Base-by-base conservation (phyloP, 2,888 invertebrate species). In the Pristionchus mayeri region DNA sequence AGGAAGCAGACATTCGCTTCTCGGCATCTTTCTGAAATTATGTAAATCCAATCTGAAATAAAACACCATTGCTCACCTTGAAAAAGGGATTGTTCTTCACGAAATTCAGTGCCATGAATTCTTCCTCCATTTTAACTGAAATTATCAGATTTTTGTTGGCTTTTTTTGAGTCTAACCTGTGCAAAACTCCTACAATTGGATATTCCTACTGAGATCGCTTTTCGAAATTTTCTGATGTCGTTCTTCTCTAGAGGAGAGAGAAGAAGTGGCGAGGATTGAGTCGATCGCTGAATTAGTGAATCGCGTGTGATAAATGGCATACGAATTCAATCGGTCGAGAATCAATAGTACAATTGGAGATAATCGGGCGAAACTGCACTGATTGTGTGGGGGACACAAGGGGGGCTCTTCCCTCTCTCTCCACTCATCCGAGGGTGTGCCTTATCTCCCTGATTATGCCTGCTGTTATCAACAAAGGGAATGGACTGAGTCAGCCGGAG, bases 241-340 rank as follows among this genome's bases (percentile, higher is more conserved):
- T 21, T 71, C 71, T 71, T 78, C 76, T 78, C 50, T 78, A 52
- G 50, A 50, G 76, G 50, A 50, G 50, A 78, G 76, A 78, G 76
- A 78, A 71, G 71, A 71, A 11, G 24, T 63, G 21, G n/a, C 54
- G 21, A 13, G n/a, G 6, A 44, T 71, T 71, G 71, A 71, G 71
- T 1, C 40, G 71, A 34, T 37, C 40, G 40, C 71, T 71, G 9
- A 71, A n/a, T 40, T 67, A 4, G 24, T 4, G 34, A 63, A 16
- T 44, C 40, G 6, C 2, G 37, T 27, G 9, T 67, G 6, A 1
- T 34, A 21, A n/a, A 18, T 67, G 18, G 7, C 13, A 71, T 24
- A 16, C 21, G 11, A 34, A 2, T 2, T 13, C 11, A 60, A 60
- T 60, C 30, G 27, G 60, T 6, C 27, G 18, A 30, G 30, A 60